Conservation (phyloP, 2,888 invertebrate species). For the Allygus modestus region DNA sequence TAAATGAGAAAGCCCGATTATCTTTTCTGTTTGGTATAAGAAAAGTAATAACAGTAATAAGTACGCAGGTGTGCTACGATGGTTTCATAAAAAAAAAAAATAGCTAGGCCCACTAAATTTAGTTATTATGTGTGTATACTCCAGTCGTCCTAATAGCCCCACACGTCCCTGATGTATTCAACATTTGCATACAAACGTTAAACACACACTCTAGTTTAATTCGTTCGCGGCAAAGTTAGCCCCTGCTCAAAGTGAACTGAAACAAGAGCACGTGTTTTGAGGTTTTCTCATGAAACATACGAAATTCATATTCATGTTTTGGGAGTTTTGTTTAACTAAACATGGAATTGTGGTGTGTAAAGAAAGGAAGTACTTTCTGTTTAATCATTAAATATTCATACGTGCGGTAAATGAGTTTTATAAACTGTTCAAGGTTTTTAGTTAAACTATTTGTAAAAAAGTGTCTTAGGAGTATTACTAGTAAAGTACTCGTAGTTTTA, state of each 20-base stretch:
- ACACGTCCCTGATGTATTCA: slow-evolving; percentile 22
- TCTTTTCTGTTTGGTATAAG: no score
- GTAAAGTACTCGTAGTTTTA: no score
- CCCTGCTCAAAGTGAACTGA: slow-evolving; percentile 34
- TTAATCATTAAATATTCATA: slow-evolving; percentile 1
- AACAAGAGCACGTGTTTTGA: slow-evolving; percentile 22
- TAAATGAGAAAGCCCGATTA: no score
- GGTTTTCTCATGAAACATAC: slow-evolving; percentile 35
- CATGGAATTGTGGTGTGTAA: slow-evolving; percentile 17
- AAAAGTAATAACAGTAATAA: no score
- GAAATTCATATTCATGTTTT: slow-evolving; percentile 34
- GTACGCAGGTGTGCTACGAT: no score
- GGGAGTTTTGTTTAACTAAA: slow-evolving; percentile 33
- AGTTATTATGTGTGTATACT: neutral
- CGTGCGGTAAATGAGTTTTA: no score
- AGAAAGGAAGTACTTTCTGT: neutral
- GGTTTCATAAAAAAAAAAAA: no score
- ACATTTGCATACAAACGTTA: slow-evolving; percentile 31
- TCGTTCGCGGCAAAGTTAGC: slow-evolving; percentile 24
- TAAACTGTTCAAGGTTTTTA: no score
- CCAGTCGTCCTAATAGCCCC: neutral
- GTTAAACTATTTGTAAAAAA: no score
- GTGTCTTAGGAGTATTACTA: no score
- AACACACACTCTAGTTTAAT: slow-evolving; percentile 23
- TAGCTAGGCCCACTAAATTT: neutral